These are phyloP conservation scores for Centropus bengalensis DNA, from an alignment of 2,113 vertebrate species.

Conservation along the genomic window DNA sequence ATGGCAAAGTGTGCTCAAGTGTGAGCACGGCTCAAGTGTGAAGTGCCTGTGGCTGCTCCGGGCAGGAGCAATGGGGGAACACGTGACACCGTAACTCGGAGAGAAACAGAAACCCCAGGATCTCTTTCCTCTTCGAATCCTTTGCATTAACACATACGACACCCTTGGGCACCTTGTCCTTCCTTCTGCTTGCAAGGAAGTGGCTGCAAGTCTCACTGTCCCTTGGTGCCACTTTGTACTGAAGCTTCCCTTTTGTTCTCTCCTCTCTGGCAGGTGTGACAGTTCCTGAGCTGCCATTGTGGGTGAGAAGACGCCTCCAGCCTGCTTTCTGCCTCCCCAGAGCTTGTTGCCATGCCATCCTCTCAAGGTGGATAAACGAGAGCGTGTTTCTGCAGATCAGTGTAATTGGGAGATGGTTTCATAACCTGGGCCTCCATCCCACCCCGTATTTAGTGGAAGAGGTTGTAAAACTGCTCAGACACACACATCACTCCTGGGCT, in stretches of 20 bases:
- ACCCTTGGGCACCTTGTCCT: background rate
- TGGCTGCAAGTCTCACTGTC: background rate
- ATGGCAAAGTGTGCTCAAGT: background rate
- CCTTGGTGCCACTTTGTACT: background rate
- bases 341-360: background rate
- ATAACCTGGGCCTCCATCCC: background rate
- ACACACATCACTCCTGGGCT: background rate
- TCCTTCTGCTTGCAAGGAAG: background rate
- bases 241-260: background rate
- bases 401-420: background rate
- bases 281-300: background rate
- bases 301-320: background rate
- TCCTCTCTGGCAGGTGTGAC: background rate
- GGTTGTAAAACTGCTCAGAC: background rate
- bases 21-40: background rate
- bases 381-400: background rate
- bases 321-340: background rate
- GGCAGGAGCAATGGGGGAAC: background rate
- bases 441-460: background rate
- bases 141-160: background rate
- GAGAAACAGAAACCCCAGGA: background rate
- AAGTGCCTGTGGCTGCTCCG: background rate
- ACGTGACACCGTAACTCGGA: fast-evolving
- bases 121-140: background rate
- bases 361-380: background rate